Evolutionary conservation across 2,113 vertebrate genomes (phyloP), one percentile per base, ranked within the genome.

Genomic region (Eptesicus fuscus): DNA sequence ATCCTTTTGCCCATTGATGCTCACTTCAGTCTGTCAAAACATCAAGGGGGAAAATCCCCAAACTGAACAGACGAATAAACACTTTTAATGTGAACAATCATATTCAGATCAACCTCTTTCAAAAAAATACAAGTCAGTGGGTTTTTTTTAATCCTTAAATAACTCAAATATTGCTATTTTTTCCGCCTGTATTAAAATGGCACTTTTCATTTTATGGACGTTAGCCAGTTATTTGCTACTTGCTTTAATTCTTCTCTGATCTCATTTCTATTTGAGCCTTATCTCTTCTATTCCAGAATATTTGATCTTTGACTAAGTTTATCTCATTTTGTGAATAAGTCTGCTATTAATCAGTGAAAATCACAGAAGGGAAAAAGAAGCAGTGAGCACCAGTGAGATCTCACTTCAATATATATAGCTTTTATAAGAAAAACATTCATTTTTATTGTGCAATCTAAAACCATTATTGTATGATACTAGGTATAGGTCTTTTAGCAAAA

Each of bases 21-120:
- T 97, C 92, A 95, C 47, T 82, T 98, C 88, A 96, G 96, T 97
- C 96, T 98, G 96, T 97, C 96, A 95, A 97, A 97, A 98, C 88
- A 90, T 40, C n/a, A 35, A 88, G 93, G 96, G 88, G 97, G 96
- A 97, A 97, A 98, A 96, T 59, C 94, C 97, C 95, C 95, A 97
- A 94, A 96, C 47, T 79, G 92, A 96, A 97, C 14, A 94, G 84
- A 96, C 78, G 95, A 97, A 97, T 22, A 97, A 96, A 97, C 92
- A 97, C 97, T 96, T 63, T 93, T 91, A 97, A 95, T 69, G 84
- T 97, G 95, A 96, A 89, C 85, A 95, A 93, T 96, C 96, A 35
- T 95, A 97, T 93, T 93, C 95, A 94, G 88, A 98, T 89, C 93
- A 8, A 93, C 88, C 91, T 97, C 92, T 90, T 96, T 83, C 94